Evolutionary conservation across 2,113 vertebrate genomes (phyloP).

Genomic region (Amblyopsis rosae): DNA sequence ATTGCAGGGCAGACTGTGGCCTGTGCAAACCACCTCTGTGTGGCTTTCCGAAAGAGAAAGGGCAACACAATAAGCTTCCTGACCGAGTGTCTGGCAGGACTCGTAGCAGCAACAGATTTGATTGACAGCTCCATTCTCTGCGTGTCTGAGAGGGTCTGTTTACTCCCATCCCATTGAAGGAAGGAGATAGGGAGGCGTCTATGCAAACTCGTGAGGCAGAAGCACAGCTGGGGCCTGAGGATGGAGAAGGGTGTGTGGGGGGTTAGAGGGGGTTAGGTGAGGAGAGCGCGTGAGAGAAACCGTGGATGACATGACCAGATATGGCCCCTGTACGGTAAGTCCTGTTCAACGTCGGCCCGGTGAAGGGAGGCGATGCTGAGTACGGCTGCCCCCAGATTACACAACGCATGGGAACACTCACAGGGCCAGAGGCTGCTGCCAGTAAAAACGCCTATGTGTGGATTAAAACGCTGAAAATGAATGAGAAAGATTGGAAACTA

Average conservation of each 20-base stretch:
- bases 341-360: no score
- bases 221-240: slow-evolving; percentile 17
- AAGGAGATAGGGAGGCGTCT: neutral
- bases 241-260: neutral
- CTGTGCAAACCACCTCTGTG: neutral
- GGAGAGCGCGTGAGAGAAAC: neutral
- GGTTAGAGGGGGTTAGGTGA: neutral
- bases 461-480: slow-evolving; percentile 5
- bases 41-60: neutral
- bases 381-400: neutral
- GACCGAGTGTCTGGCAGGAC: slow-evolving; percentile 20
- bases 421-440: neutral
- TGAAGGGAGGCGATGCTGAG: neutral
- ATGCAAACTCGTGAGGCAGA: neutral
- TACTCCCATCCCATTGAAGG: neutral
- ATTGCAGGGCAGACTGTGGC: neutral
- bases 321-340: neutral
- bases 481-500: slow-evolving; percentile 8
- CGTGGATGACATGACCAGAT: neutral
- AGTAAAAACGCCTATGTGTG: neutral
- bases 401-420: neutral
- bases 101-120: slow-evolving; percentile 34
- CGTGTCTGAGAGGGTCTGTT: slow-evolving; percentile 24
- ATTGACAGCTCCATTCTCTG: slow-evolving; percentile 1
- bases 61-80: slow-evolving; percentile 2